Evolutionary conservation across 2,797 vertebrate species (phyloP).

Genomic region (Podarcis siculus): DNA sequence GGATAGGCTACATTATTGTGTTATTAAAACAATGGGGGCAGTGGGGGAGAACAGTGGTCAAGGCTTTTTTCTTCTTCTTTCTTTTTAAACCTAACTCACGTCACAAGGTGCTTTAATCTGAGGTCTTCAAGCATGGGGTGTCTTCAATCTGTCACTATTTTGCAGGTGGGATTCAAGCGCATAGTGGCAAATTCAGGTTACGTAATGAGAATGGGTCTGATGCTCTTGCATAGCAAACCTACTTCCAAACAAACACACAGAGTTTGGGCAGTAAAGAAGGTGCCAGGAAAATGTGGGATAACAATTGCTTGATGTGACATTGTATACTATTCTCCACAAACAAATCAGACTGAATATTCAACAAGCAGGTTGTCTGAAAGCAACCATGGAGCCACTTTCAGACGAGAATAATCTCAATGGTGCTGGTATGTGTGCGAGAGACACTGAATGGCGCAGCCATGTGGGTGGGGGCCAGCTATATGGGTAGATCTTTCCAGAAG

Average conservation of each 20-base stretch:
- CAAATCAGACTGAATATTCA: no score
- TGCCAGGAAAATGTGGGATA: no score
- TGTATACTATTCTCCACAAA: no score
- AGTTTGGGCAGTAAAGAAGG: no score
- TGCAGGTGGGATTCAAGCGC: no score
- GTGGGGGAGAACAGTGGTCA: rapidly evolving
- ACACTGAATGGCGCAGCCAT: background rate
- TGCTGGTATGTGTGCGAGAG: no score
- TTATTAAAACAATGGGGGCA: background rate
- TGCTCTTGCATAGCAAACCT: no score
- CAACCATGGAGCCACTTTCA: background rate
- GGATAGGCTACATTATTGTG: background rate
- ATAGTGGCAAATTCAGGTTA: no score
- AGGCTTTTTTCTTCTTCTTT: background rate
- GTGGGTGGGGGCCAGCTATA: background rate
- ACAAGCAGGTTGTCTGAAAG: no score
- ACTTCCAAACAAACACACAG: no score
- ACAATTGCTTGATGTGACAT: no score
- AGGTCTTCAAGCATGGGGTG: background rate
- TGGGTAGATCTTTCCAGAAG: background rate
- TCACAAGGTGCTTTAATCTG: background rate
- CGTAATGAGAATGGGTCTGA: no score
- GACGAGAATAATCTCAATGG: background rate
- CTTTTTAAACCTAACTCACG: background rate
- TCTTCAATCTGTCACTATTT: background rate